Base-by-base conservation (phyloP, 2,797 vertebrate species). In the Sebastes jordani region DNA sequence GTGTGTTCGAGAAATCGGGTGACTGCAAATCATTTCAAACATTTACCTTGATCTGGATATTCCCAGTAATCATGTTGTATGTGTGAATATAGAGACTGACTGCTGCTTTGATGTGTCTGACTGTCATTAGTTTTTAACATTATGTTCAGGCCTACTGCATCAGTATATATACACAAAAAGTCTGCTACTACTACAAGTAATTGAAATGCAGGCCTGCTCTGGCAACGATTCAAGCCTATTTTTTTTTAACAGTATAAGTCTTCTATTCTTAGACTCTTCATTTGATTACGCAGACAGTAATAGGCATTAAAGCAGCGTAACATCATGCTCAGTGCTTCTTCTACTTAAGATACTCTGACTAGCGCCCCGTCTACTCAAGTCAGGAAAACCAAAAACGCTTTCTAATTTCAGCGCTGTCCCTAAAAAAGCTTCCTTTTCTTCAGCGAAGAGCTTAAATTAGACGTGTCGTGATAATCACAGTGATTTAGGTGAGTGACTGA, bases 221-320 rank as follows among this genome's bases (percentile, higher is more conserved):
- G 27, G 4, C 23, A 38, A 20, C 4, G 16, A 81, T 29, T 62
- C n/a, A 36, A 22, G 34, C n/a, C 2, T 23, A 2, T 38, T 80
- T 63, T 29, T 49, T 23, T 42, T 22, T 10, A 34, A 63, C 18
- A 13, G 20, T 55, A 3, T 42, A 34, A 62, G 73, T 67, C 36
- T 32, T 82, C 74, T 88, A 85, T 83, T 89, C 69, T 75, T 68
- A 78, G 79, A 74, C 56, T 49, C 52, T 38, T 83, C 20, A 29
- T 77, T 76, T 83, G 71, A 86, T 90, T 76, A 80, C 30, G 22
- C 7, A 0, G 73, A 78, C 71, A 55, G 64, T 72, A 20, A 73
- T 59, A 30, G 60, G 66, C 71, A 86, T 71, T 81, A 76, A 64
- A 74, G 68, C 62, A 67, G 55, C 2, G 7, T 8, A 77, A 23